phyloP scores from a whole-genome alignment of 2,113 vertebrate genomes.

The Eurystomus gularis region DNA sequence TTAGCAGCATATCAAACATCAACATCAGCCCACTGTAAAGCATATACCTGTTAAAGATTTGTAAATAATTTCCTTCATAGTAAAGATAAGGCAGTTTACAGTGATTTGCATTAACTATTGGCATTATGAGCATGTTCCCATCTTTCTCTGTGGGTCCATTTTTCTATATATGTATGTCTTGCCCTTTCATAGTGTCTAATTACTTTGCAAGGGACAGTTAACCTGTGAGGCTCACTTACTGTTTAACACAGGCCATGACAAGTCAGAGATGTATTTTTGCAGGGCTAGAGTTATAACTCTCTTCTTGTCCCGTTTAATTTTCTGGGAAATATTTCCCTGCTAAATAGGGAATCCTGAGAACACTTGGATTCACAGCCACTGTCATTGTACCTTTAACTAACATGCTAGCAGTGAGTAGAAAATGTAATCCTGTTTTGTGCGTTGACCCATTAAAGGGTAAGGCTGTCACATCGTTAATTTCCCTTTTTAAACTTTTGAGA shows the following conservation, averaged over 20 bases:
- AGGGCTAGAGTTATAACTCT: neutral
- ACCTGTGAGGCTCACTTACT: neutral
- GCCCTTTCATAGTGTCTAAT: neutral
- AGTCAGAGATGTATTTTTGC: neutral
- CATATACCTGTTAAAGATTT: neutral
- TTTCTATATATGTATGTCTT: neutral
- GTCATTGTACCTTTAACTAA: neutral
- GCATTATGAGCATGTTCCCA: neutral
- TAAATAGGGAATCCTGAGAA: neutral
- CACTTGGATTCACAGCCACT: neutral
- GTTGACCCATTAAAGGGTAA: conserved; percentile 47
- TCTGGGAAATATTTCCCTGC: neutral
- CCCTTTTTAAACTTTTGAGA: conserved; percentile 30
- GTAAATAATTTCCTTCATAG: neutral
- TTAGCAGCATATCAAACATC: neutral
- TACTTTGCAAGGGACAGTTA: neutral
- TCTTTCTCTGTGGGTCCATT: neutral
- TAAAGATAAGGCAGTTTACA: neutral
- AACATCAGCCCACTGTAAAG: neutral
- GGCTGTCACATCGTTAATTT: neutral
- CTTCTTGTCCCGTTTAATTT: neutral
- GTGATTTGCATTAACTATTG: neutral
- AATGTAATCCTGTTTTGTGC: neutral
- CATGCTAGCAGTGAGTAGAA: neutral
- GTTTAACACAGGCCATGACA: neutral